Evolutionary conservation across 2,888 invertebrate genomes (phyloP).

Genomic region (Lathronympha strigana): DNA sequence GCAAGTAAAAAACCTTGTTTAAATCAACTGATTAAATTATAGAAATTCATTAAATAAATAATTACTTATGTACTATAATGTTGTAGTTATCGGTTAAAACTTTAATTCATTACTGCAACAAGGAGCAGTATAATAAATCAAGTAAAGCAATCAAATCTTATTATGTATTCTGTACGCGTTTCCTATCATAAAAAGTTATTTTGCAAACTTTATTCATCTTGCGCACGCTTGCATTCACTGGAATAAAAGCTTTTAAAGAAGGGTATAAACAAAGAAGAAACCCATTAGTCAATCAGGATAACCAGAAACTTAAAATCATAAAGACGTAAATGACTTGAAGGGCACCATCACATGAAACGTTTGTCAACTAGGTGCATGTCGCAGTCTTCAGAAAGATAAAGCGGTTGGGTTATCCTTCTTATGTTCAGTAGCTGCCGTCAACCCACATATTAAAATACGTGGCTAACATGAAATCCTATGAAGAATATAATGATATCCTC

Average conservation of each 20-base stretch:
- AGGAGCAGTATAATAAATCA: neutral
- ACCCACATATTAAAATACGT: conserved; percentile 20
- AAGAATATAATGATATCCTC: neutral
- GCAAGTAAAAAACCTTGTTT: too few relatives aligned
- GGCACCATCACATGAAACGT: neutral
- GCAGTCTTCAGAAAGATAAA: conserved; percentile 21
- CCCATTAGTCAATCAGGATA: conserved; percentile 37
- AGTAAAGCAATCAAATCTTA: neutral
- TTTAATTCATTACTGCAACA: too few relatives aligned
- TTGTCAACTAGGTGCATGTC: neutral
- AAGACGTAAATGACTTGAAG: neutral
- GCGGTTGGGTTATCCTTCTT: neutral
- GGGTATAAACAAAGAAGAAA: conserved; percentile 15
- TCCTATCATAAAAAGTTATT: neutral
- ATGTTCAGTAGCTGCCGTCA: conserved; percentile 1
- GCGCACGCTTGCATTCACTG: conserved; percentile 6
- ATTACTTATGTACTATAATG: too few relatives aligned
- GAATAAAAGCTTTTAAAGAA: conserved; percentile 29
- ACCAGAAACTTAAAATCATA: neutral
- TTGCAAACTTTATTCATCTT: conserved; percentile 20
- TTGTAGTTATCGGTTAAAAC: too few relatives aligned
- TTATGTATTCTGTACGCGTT: neutral
- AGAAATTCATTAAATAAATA: too few relatives aligned
- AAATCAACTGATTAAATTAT: too few relatives aligned
- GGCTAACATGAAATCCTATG: neutral